Base-by-base conservation (phyloP, 2,113 vertebrate species). In the Butorides virescens region DNA sequence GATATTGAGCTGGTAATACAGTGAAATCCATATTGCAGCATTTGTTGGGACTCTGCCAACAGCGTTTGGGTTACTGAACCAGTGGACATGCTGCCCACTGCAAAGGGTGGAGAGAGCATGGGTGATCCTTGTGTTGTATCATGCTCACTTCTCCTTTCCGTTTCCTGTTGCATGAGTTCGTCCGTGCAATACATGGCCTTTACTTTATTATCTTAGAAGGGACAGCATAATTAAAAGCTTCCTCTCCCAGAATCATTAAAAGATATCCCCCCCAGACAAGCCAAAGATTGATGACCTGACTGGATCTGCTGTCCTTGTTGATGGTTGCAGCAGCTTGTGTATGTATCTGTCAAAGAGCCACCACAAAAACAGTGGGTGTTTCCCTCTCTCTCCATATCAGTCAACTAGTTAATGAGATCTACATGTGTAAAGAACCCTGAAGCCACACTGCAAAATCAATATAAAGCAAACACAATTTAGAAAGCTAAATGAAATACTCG, bases 401-500 rank as follows among this genome's bases (percentile, higher is more conserved):
- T 78, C 17, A 9, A 62, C 52, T 44, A 70, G 72, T 47, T 95
- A 95, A 96, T 91, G 58, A 85, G 70, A 92, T 90, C 61, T 90
- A 68, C 47, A 50, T 96, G 19, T 87, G 62, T 82, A 87, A 91
- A 94, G 87, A 96, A 83, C 73, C 79, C 76, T 3, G 20, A 88
- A 94, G 76, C 75, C 93, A 93, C 71, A 75, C 55, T 75, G 61
- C 63, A 89, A 95, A 97, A 97, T 97, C 95, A 91, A 87, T 97
- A 65, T 20, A 66, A 95, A 90, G 34, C 88, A 97, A 97, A 86
- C 39, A 93, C 46, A 80, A 76, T 91, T 97, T 92, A 86, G 52
- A 95, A 95, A 90, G 61, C 84, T 78, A 96, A 90, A 93, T 3
- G 3, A 97, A 96, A 90, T 88, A 93, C 68, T 67, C 53, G 65